A percentile compares a stretch with the other conserved stretches of the same genome.
phyloP scores from a whole-genome alignment of 2,888 invertebrate genomes.

The Cybosia mesomella region DNA sequence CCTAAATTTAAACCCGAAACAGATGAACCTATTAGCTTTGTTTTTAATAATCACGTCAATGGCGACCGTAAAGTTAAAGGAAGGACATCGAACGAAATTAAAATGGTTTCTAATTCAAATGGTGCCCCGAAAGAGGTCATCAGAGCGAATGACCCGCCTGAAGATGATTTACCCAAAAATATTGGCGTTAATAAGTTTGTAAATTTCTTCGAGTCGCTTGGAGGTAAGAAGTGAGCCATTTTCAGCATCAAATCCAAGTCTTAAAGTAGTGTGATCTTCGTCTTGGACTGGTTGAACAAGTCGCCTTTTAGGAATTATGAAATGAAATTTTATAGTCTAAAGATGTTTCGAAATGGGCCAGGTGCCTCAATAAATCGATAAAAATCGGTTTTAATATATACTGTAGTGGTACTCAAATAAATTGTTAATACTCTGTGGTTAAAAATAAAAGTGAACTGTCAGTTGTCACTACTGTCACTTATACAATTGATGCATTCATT shows the following conservation, averaged over 20 bases:
- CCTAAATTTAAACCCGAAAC: slow-evolving; percentile 21
- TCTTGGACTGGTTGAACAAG: neutral
- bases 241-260: slow-evolving; percentile 8
- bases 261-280: slow-evolving; percentile 5
- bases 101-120: slow-evolving; percentile 73
- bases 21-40: slow-evolving; percentile 14
- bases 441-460: too few relatives aligned
- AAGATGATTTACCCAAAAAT: slow-evolving; percentile 82
- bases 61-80: slow-evolving; percentile 58
- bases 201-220: slow-evolving; percentile 82
- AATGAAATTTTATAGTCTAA: neutral
- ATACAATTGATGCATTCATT: neutral
- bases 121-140: slow-evolving; percentile 78
- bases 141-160: slow-evolving; percentile 81
- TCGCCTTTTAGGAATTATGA: neutral
- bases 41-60: slow-evolving; percentile 51
- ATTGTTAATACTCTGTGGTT: too few relatives aligned
- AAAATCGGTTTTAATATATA: neutral
- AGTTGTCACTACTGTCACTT: too few relatives aligned
- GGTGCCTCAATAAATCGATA: neutral
- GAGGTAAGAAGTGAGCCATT: slow-evolving; percentile 74
- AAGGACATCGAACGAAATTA: slow-evolving; percentile 79
- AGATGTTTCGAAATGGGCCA: neutral
- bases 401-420: too few relatives aligned
- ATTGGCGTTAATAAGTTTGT: slow-evolving; percentile 84